Conservation (phyloP, 2,113 vertebrate genomes). For the Caretta caretta region DNA sequence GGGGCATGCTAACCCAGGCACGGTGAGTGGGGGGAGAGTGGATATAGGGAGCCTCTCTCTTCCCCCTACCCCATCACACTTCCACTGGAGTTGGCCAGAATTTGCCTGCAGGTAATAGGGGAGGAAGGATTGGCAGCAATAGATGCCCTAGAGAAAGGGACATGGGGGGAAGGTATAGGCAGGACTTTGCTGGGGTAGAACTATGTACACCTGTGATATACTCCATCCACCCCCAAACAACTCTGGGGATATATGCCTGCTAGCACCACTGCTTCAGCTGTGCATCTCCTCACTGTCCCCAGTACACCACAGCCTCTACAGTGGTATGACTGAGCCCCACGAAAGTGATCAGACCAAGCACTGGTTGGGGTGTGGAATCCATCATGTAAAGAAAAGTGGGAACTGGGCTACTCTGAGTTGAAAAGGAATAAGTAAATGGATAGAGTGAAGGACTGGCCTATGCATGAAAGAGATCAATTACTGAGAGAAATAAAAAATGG, state of each 20-base stretch:
- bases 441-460: neutral
- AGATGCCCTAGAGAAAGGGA: neutral
- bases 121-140: neutral
- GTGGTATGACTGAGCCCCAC: accelerated
- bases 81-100: neutral
- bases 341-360: neutral
- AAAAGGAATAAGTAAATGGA: neutral
- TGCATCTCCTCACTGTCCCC: neutral
- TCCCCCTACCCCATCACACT: neutral
- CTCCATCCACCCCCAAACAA: neutral
- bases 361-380: neutral
- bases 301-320: accelerated
- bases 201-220: neutral
- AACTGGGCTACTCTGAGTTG: neutral
- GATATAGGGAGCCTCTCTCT: neutral
- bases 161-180: neutral
- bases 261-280: neutral
- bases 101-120: neutral
- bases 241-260: accelerated
- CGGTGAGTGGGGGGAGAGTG: neutral
- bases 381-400: neutral
- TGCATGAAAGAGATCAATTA: neutral
- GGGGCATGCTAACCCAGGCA: neutral
- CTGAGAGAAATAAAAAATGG: neutral
- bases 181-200: neutral